Evolutionary conservation across 2,888 invertebrate genomes (phyloP).

Genomic region (Caenorhabditis wallacei): DNA sequence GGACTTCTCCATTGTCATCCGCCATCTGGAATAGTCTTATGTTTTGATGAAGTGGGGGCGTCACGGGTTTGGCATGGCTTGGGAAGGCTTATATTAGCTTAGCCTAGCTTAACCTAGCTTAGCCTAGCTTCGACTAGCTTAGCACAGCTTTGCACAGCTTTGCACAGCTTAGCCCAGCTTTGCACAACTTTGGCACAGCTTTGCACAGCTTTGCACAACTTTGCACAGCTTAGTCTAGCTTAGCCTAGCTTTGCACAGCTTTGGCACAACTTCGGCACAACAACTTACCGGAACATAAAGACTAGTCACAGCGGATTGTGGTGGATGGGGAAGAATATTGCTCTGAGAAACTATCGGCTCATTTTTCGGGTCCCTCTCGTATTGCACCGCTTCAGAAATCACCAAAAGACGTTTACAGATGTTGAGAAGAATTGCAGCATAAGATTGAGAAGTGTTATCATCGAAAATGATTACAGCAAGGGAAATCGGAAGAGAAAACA

Average conservation of each 20-base stretch:
- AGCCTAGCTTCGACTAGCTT: too few species aligned
- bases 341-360: conserved; percentile 34
- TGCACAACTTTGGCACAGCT: too few species aligned
- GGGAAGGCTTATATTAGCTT: too few species aligned
- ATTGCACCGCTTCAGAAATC: conserved; percentile 26
- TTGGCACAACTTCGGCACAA: too few species aligned
- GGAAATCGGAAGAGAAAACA: conserved; percentile 23
- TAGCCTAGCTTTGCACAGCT: too few species aligned
- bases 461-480: conserved; percentile 26
- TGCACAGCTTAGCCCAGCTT: too few species aligned
- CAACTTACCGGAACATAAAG: conserved; percentile 9
- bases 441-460: conserved; percentile 5
- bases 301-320: conserved; percentile 13
- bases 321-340: conserved; percentile 6
- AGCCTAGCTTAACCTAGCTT: too few species aligned
- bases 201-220: too few species aligned
- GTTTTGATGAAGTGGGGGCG: too few species aligned
- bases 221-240: too few species aligned
- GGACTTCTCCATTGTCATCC: conserved; percentile 24
- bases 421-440: conserved; percentile 23
- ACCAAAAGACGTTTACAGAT: conserved; percentile 36
- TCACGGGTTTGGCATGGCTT: too few species aligned
- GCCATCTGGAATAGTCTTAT: conserved; percentile 26
- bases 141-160: too few species aligned
- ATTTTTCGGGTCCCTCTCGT: conserved; percentile 22